Evolutionary conservation across 2,797 vertebrate species (phyloP), one percentile per base, ranked within the genome.

Genomic region (Oreonectes daqikongensis): DNA sequence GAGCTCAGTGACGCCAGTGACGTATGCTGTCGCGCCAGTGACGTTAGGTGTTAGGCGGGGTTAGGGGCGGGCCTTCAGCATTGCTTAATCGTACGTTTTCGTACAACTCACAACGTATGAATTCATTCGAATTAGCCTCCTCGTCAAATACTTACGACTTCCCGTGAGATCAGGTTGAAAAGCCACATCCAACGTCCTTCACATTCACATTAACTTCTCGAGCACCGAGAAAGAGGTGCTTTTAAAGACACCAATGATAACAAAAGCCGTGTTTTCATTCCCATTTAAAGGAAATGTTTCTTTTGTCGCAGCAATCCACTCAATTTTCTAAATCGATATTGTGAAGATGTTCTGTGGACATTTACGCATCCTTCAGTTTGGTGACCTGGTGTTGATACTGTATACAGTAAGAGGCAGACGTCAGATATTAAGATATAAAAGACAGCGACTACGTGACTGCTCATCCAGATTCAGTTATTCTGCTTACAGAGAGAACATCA

Each of bases 181-280:
- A n/a, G 52, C 17, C 46, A 77, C 79, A 81, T 65, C 71, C 14
- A 53, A 10, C 38, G 50, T 72, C 83, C 35, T 9, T 35, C 35
- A 35, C 35, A 84, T 86, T 85, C 86, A 84, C 68, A 74, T 87
- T 69, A 84, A 80, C 65, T 82, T 80, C 74, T 82, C 64, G 69
- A 78, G 65, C 71, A 64, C 65, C 67, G 73, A 75, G 68, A 46
- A 30, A 70, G 40, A 69, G 48, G 24, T 59, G 75, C 78, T 80
- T 81, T 85, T 63, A 84, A 74, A 66, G 75, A 69, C 75, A 65
- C 68, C 55, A 17, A 28, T 32, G 44, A 69, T 53, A 69, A 68
- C 73, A 75, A 74, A 74, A 69, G n/a, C 10, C 38, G 63, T 64
- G 64, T 60, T 73, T 75, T 81, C 32, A 55, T 46, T 18, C n/a